A percentile compares a stretch with the other conserved stretches of the same genome.
Conservation (phyloP, 1,140 invertebrate genomes). For the Zaprionus ghesquierei region DNA sequence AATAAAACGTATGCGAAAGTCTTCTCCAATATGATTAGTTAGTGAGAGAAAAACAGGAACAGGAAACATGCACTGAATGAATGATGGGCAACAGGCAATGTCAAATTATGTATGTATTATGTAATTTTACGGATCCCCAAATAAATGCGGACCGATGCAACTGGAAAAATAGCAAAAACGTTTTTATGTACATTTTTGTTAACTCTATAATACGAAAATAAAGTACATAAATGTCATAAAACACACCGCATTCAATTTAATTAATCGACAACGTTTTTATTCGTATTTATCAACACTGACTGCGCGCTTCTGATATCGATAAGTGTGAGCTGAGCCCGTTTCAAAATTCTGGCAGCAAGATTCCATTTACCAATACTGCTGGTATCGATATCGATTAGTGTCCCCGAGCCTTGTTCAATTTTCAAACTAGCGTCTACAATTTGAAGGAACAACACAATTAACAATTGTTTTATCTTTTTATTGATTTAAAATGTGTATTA, state of each 20-base stretch:
- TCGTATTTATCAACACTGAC: background rate
- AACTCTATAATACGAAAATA: constrained; percentile 58
- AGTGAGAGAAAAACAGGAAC: constrained; percentile 28
- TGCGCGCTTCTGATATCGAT: background rate
- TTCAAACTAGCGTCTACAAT: too few species aligned
- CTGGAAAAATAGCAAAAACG: constrained; percentile 25
- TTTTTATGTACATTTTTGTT: constrained; percentile 74
- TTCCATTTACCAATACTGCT: background rate
- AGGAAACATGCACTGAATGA: constrained; percentile 15
- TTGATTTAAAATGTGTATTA: background rate
- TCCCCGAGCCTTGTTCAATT: background rate
- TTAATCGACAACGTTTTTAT: background rate
- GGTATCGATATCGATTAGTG: background rate
- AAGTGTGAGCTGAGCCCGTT: background rate
- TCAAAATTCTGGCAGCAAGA: background rate
- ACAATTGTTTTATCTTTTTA: background rate
- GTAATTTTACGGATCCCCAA: constrained; percentile 46
- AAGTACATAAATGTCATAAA: constrained; percentile 61
- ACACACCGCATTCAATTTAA: constrained; percentile 19
- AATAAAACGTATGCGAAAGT: constrained; percentile 34
- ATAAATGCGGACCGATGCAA: constrained; percentile 22
- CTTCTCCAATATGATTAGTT: constrained; percentile 54
- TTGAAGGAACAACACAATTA: too few species aligned
- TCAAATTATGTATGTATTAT: constrained; percentile 70
- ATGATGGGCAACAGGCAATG: constrained; percentile 53